Conservation (phyloP, 2,888 invertebrate species). For the Apantesis nais region DNA sequence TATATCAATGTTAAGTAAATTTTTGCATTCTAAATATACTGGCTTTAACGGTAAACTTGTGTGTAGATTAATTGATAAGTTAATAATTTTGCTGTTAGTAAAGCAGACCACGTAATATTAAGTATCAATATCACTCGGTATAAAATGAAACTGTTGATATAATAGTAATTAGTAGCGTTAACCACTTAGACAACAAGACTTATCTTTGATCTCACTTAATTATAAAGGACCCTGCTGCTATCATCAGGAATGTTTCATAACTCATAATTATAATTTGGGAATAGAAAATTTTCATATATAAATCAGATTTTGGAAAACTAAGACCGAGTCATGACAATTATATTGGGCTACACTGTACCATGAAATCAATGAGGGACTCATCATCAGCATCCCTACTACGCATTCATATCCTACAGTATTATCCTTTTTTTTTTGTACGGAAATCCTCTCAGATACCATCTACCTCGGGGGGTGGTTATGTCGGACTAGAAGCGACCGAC, state of each 20-base stretch:
- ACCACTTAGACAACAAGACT: not conserved
- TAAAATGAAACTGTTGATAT: no score
- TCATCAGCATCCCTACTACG: not conserved
- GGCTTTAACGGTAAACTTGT: not conserved
- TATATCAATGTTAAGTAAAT: conserved; percentile 38
- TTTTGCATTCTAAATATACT: conserved; percentile 8
- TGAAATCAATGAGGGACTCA: not conserved
- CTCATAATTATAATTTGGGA: not conserved
- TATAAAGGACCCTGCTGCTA: no score
- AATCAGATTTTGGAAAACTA: not conserved
- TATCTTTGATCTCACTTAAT: no score
- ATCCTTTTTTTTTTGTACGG: not conserved
- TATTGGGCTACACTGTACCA: not conserved
- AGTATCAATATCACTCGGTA: not conserved
- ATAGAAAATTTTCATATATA: not conserved
- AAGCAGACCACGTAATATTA: not conserved
- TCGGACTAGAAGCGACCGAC: no score
- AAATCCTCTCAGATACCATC: no score
- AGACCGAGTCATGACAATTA: not conserved
- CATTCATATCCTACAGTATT: not conserved
- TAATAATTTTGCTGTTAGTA: not conserved
- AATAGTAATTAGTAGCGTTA: not conserved
- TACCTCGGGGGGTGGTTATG: no score
- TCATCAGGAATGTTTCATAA: not conserved
- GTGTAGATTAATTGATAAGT: not conserved